phyloP scores from a whole-genome alignment of 2,113 vertebrate genomes.

The Pseudonaja textilis region DNA sequence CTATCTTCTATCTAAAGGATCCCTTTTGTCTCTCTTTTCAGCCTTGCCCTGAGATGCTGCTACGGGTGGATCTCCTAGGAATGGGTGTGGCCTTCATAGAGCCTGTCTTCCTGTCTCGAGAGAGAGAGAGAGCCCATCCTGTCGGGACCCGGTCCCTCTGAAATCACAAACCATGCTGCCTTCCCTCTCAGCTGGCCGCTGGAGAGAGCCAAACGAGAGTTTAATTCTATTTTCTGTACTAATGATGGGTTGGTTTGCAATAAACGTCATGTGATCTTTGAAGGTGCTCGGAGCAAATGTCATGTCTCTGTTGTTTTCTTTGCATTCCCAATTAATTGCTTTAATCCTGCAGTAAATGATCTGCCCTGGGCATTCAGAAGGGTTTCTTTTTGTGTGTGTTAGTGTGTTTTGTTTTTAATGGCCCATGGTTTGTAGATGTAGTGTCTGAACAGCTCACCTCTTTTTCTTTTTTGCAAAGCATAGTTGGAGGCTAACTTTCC shows the following conservation, averaged over 20 bases:
- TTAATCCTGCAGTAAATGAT: background rate
- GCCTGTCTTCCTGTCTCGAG: background rate
- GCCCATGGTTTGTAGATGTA: background rate
- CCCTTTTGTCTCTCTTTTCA: conserved; percentile 3
- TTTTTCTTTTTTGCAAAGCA: background rate
- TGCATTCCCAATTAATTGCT: background rate
- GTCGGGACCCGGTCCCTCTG: background rate
- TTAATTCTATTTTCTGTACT: conserved; percentile 19
- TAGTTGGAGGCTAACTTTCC: background rate
- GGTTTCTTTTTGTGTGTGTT: too few species aligned
- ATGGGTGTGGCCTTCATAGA: background rate
- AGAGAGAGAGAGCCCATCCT: background rate
- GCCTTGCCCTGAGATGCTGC: background rate
- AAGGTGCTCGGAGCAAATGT: conserved; percentile 5
- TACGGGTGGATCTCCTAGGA: background rate
- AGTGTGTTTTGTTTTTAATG: background rate
- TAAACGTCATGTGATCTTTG: conserved; percentile 17
- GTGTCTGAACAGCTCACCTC: background rate
- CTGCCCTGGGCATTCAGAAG: background rate
- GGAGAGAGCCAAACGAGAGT: background rate
- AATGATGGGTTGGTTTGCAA: conserved; percentile 33
- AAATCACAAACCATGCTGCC: conserved; percentile 5
- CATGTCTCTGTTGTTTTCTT: background rate
- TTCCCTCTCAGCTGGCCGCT: conserved; percentile 1
- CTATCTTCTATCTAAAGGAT: too few species aligned